Conservation (phyloP, 1,140 invertebrate genomes). For the Diorhabda carinulata region DNA sequence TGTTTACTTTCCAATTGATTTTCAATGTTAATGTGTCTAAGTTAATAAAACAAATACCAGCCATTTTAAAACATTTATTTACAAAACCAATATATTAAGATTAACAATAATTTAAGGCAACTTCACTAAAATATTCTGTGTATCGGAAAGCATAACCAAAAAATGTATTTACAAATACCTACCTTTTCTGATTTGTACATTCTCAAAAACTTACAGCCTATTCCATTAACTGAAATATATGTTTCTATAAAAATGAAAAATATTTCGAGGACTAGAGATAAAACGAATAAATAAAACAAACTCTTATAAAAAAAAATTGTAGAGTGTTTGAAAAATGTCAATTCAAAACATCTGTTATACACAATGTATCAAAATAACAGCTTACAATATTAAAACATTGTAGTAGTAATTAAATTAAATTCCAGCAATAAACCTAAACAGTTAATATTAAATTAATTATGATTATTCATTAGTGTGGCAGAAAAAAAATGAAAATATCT, state of each 20-base stretch:
- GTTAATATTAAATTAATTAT: no score
- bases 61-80: slow-evolving; percentile 27
- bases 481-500: no score
- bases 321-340: neutral
- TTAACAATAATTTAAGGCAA: slow-evolving; percentile 28
- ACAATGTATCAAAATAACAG: no score
- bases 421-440: no score
- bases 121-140: slow-evolving; percentile 20
- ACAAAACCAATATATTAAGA: slow-evolving; percentile 29
- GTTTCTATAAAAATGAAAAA: neutral
- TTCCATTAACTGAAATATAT: neutral
- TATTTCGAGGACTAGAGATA: slow-evolving; percentile 6
- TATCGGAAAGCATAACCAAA: slow-evolving; percentile 20
- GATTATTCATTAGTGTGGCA: no score
- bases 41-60: no score
- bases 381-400: no score
- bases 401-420: no score
- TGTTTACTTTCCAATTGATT: no score
- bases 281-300: neutral
- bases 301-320: neutral
- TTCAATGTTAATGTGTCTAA: no score
- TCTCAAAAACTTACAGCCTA: neutral
- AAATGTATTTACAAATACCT: slow-evolving; percentile 21
- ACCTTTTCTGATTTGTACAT: slow-evolving; percentile 20
- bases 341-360: no score